These are phyloP conservation scores for Chaenodraco wilsoni DNA, from an alignment of 2,797 vertebrate species.

Conservation along the genomic window DNA sequence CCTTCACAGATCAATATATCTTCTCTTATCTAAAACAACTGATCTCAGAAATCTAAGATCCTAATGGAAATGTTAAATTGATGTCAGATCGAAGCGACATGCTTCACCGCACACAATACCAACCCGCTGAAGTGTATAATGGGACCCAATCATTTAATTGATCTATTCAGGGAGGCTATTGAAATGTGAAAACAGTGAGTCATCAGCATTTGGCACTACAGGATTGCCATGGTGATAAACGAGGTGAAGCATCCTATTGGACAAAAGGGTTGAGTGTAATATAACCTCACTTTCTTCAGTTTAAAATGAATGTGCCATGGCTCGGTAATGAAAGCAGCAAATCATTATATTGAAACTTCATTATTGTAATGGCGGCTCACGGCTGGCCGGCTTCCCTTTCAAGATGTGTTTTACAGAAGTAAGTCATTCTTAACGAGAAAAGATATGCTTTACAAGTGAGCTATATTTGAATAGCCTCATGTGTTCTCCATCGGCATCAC, in stretches of 20 bases:
- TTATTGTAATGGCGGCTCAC: conserved; percentile 31
- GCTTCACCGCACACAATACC: background rate
- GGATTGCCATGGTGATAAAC: conserved; percentile 37
- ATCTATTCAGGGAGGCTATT: background rate
- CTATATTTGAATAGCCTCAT: too few relatives aligned
- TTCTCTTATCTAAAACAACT: too few relatives aligned
- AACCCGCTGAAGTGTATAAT: conserved; percentile 9
- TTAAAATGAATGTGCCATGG: conserved; percentile 25
- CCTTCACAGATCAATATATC: too few relatives aligned
- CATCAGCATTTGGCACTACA: background rate
- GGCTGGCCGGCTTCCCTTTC: background rate
- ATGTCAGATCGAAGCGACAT: background rate
- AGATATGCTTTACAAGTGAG: background rate
- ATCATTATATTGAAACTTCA: conserved; percentile 43
- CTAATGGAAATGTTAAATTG: background rate
- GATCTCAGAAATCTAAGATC: too few relatives aligned
- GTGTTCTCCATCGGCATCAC: too few relatives aligned
- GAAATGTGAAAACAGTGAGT: background rate
- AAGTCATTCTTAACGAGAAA: conserved; percentile 23
- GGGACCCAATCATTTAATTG: conserved; percentile 3
- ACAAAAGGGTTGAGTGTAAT: background rate
- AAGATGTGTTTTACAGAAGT: conserved; percentile 16
- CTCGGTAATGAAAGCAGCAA: conserved; percentile 36
- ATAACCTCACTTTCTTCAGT: conserved; percentile 21
- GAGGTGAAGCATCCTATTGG: conserved; percentile 19